Evolutionary conservation across 2,888 invertebrate genomes (phyloP), one percentile per base, ranked within the genome.

Genomic region (Spilosoma lubricipeda): DNA sequence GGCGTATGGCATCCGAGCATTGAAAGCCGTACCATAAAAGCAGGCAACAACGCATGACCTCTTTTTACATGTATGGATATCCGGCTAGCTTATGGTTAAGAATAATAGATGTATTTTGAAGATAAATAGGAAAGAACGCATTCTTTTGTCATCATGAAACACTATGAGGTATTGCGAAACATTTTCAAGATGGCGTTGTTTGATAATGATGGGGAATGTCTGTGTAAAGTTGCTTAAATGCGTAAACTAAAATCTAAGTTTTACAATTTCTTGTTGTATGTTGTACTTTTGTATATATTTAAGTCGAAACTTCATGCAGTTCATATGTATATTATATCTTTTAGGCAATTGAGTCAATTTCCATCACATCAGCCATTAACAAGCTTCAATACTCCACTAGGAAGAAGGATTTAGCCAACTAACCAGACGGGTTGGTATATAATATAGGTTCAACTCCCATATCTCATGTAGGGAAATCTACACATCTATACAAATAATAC

Each of bases 61-160:
- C 90, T 93, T 93, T 93, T 86, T 88, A 87, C 93, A 87, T 91
- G 89, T 93, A 93, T 93, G 93, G 94, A 93, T 92, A 92, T 93
- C 94, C 94, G 94, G 93, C 88, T 90, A 77, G 86, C 88, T 88
- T 89, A 88, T 88, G 85, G 86, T 86, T 86, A 87, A 88, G 90
- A 90, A 91, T 92, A 93, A 90, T 91, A 87, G 88, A 81, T 86
- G 86, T 87, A 88, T 85, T 83, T 80, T 78, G 87, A 88, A 86
- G 82, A 87, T 84, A 82, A 86, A 85, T 89, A 86, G 81, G 84
- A 84, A 80, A 85, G 76, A 80, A 71, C 77, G 52, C 82, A 83
- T 85, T 86, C 83, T 79, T 82, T 82, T 83, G 75, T 80, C 72
- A 68, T 80, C 72, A 68, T 39, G 70, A 39, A 70, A 76, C 75